Evolutionary conservation across 2,888 invertebrate genomes (phyloP), one percentile per base, ranked within the genome.

Genomic region (Agrilus biguttatus): DNA sequence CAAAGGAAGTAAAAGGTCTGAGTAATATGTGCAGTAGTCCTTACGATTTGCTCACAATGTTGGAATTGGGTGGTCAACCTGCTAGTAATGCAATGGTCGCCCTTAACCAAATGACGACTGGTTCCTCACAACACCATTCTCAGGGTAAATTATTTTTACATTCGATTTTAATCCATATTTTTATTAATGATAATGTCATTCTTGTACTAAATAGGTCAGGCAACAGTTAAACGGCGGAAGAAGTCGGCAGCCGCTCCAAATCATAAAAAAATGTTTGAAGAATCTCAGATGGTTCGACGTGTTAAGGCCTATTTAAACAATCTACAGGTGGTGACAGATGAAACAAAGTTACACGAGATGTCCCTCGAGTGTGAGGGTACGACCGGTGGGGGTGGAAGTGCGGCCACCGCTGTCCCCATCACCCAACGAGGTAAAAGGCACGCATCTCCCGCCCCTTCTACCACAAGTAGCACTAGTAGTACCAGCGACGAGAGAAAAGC

Each of bases 221-320:
- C 89, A 0, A 91, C 90, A 2, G 89, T 91, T 0, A 92, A 91
- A 61, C 71, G 90, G 53, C 75, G 91, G 53, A 90, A 91, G 67
- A 87, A 91, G 62, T 84, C 91, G 0, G 78, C 86, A 28, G 84
- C 90, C 23, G 85, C 89, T 5, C 90, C 90, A 2, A 95, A 96
- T 68, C 89, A 91, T 41, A 95, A 95, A 69, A 95, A 93, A 66
- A 95, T 96, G 93, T 96, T 92, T 66, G 96, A 96, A 66, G 95
- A 96, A 71, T 93, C 96, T 28, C 92, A 96, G 69, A 97, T 97
- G 97, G 93, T 95, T 43, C 77, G 96, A 28, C 75, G 95, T 44
- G 96, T 97, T 5, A 93, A 96, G 64, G 88, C 96, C 3, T 98
- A 98, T 69, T 74, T 98, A 46, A 84, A 85, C 51, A 85, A 89